Conservation (phyloP, 2,113 vertebrate genomes). For the Lophius piscatorius region DNA sequence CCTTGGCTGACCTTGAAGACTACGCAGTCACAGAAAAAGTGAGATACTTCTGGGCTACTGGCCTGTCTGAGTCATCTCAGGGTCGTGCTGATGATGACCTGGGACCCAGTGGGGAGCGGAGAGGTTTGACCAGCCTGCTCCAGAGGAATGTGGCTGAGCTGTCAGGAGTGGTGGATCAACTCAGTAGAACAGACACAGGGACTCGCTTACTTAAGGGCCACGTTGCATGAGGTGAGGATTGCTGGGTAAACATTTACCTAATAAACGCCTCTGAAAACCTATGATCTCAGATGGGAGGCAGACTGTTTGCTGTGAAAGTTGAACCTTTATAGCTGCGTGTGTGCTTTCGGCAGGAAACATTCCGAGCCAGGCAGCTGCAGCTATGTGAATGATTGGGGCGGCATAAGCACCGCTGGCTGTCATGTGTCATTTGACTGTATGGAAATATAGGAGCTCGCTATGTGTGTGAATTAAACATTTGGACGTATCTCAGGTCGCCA, state of each 20-base stretch:
- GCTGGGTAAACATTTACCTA: conserved; percentile 77
- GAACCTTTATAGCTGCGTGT: conserved; percentile 3
- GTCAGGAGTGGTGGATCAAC: conserved; percentile 34
- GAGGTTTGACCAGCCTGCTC: conserved; percentile 15
- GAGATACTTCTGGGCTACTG: conserved; percentile 8
- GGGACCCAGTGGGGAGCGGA: conserved; percentile 37
- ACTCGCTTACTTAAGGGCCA: conserved; percentile 26
- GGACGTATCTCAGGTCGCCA: conserved; percentile 34
- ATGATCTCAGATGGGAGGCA: conserved; percentile 32
- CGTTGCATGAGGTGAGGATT: conserved; percentile 54
- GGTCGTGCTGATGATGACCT: conserved; percentile 22
- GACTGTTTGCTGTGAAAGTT: conserved; percentile 33
- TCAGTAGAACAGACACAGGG: conserved; percentile 11
- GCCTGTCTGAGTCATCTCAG: conserved; percentile 29
- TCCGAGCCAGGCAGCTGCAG: background rate
- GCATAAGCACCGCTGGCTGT: background rate
- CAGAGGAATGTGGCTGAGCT: conserved; percentile 60
- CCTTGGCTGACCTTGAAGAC: conserved; percentile 27
- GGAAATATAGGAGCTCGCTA: background rate
- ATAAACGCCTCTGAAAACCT: conserved; percentile 50
- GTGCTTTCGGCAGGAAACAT: background rate
- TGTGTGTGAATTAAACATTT: conserved; percentile 8
- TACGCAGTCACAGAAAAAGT: background rate
- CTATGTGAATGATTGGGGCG: background rate
- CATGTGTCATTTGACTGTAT: conserved; percentile 29